Evolutionary conservation across 1,140 invertebrate genomes (phyloP).

Genomic region (Procambarus virginalis): DNA sequence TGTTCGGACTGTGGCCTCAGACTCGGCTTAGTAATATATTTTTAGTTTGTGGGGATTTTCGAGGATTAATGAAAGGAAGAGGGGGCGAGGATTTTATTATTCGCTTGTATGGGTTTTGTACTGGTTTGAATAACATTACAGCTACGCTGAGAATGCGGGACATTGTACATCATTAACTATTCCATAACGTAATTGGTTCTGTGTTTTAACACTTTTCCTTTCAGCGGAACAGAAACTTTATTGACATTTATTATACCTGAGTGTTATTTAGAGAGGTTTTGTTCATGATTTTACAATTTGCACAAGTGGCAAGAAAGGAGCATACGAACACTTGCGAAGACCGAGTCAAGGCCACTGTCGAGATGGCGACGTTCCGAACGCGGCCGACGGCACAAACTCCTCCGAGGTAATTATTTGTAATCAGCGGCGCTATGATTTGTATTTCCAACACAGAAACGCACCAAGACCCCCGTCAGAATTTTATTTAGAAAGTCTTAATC

Average conservation of each 20-base stretch:
- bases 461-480: conserved; percentile 43
- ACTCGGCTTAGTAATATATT: background rate
- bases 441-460: conserved; percentile 53
- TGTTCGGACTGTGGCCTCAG: conserved; percentile 22
- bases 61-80: background rate
- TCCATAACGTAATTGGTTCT: no score
- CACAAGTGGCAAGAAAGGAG: no score
- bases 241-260: no score
- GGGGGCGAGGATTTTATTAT: background rate
- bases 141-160: background rate
- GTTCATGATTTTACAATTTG: no score
- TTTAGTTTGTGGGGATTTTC: background rate
- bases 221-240: no score
- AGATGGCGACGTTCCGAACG: background rate
- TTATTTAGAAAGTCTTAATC: conserved; percentile 63
- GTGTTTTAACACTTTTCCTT: no score
- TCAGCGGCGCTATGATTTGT: conserved; percentile 64
- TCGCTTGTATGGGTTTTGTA: background rate
- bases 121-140: background rate
- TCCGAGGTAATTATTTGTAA: conserved; percentile 66
- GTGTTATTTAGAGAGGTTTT: no score
- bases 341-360: conserved; percentile 23
- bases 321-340: background rate
- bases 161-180: no score
- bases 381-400: conserved; percentile 21